A percentile compares a stretch with the other conserved stretches of the same genome.
Conservation (phyloP, 2,888 invertebrate genomes). For the Lithophane socia region DNA sequence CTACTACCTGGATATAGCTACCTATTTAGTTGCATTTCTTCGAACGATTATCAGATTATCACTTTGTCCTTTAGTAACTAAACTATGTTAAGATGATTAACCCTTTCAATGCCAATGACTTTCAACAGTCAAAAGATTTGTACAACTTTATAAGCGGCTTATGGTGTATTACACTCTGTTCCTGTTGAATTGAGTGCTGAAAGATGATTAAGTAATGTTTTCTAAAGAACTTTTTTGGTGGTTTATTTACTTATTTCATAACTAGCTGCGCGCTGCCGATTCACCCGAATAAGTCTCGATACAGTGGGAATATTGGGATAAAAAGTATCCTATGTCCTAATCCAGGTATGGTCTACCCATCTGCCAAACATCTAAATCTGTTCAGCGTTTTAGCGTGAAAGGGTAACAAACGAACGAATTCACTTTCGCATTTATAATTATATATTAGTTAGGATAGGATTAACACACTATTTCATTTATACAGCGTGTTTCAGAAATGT, state of each 20-base stretch:
- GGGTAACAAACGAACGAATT: too few relatives aligned
- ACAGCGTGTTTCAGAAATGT: neutral
- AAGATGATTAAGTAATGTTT: neutral
- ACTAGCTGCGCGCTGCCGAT: too few relatives aligned
- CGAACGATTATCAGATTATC: constrained; percentile 2
- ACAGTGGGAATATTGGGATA: too few relatives aligned
- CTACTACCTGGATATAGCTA: constrained; percentile 18
- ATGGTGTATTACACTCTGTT: neutral
- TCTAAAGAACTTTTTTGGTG: neutral
- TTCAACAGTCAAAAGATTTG: constrained; percentile 31
- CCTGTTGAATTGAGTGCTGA: neutral
- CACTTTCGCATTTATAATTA: too few relatives aligned
- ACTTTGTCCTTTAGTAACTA: constrained; percentile 1
- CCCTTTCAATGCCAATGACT: constrained; percentile 1
- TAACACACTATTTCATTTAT: neutral
- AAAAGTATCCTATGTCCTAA: too few relatives aligned
- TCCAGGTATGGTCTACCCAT: too few relatives aligned
- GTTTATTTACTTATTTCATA: neutral
- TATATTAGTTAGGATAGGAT: too few relatives aligned
- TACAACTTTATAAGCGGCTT: constrained; percentile 32
- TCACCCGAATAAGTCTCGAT: too few relatives aligned
- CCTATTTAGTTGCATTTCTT: neutral
- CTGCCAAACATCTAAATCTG: too few relatives aligned
- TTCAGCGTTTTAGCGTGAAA: too few relatives aligned
- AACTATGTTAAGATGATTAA: constrained; percentile 11